Base-by-base conservation (phyloP, 1,140 invertebrate species). In the Theocolax elegans region DNA sequence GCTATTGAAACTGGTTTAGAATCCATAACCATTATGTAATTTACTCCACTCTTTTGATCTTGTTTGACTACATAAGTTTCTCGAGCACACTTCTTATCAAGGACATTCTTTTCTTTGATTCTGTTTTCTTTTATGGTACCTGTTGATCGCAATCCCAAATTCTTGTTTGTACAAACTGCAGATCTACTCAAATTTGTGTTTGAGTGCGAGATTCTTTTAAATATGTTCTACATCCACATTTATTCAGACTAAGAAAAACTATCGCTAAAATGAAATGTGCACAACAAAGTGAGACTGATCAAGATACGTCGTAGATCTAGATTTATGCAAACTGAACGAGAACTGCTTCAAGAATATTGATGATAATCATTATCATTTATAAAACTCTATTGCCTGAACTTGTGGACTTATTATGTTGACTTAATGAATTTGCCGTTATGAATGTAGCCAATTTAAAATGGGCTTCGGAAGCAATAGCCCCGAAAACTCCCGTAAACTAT, bases 1-100 rank as follows among this genome's bases (percentile, higher is more conserved):
- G 66, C 40, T 15, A n/a, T n/a, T n/a, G n/a, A 67, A 25, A 72
- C 64, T 21, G n/a, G 42, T 31, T 72, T 72, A 1, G 71, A 38
- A 58, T 53, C 49, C 31, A 35, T 35, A 35, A 35, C 31, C 31
- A 10, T 35, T 35, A 35, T 6, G 31, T 35, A 35, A 35, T 53
- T 53, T n/a, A 53, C 8, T 19, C 49, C 25, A 9, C 17, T 29
- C 31, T 53, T 53, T 53, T 53, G 10, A 6, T 53, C 49, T 6
- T 53, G 49, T 53, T 53, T 53, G 23, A 27, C n/a, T n/a, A n/a
- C n/a, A n/a, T n/a, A n/a, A n/a, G n/a, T n/a, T n/a, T n/a, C n/a
- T n/a, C n/a, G n/a, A n/a, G n/a, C 49, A n/a, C 31, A 12, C 17
- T 53, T 53, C 17, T 53, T 53, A 27, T 53, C 49, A 53, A 29